phyloP scores from a whole-genome alignment of 2,888 invertebrate species.

The Cephus rjabovi region DNA sequence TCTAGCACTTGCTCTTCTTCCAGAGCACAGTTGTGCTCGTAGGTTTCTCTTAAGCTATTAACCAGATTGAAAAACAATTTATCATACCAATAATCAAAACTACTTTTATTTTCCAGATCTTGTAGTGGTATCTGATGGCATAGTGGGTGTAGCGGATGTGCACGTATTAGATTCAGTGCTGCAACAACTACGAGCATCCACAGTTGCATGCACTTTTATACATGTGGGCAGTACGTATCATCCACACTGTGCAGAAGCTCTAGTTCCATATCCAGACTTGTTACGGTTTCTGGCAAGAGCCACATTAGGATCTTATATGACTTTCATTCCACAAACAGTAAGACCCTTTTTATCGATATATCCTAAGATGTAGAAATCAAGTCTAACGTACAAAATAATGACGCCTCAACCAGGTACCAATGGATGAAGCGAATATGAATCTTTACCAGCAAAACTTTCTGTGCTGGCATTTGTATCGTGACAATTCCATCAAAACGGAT shows the following conservation, averaged over 20 bases:
- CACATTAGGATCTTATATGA: slow-evolving; percentile 79
- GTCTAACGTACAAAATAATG: background rate
- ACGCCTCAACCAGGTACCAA: slow-evolving; percentile 32
- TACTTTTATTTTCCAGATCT: slow-evolving; percentile 69
- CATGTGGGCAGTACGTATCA: slow-evolving; percentile 77
- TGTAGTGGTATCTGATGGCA: slow-evolving; percentile 80
- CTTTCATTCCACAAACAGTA: slow-evolving; percentile 69
- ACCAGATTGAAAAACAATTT: background rate
- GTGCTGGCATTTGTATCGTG: slow-evolving; percentile 60
- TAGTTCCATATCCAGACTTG: slow-evolving; percentile 79
- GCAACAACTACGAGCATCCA: slow-evolving; percentile 78
- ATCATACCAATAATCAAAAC: background rate
- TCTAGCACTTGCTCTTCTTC: slow-evolving; percentile 78
- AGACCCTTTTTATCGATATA: slow-evolving; percentile 36
- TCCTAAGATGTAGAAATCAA: background rate
- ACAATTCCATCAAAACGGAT: slow-evolving; percentile 25
- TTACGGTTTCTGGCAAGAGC: slow-evolving; percentile 81
- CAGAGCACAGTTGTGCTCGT: slow-evolving; percentile 82
- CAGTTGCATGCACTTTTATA: slow-evolving; percentile 81
- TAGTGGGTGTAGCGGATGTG: slow-evolving; percentile 78
- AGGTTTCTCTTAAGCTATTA: slow-evolving; percentile 49
- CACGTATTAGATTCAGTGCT: slow-evolving; percentile 78
- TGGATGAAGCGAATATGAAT: slow-evolving; percentile 66
- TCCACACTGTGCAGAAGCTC: slow-evolving; percentile 76
- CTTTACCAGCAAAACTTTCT: slow-evolving; percentile 73